Conservation (phyloP, 1,140 invertebrate genomes). For the Ceratina calcarata region DNA sequence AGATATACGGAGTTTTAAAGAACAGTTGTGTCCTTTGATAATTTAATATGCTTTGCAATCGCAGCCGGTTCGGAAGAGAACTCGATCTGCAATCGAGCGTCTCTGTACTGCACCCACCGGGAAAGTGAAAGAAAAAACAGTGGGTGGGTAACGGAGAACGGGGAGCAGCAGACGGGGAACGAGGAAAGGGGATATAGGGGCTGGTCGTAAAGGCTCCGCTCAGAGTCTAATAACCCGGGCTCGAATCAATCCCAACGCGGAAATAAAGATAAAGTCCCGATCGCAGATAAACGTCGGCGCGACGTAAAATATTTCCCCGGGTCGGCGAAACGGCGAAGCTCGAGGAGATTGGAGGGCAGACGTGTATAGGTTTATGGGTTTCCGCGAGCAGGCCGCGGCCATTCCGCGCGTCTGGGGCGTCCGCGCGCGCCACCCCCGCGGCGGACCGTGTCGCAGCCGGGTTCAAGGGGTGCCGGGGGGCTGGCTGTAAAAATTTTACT, state of each 20-base stretch:
- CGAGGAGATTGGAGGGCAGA: constrained; percentile 67
- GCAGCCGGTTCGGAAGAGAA: too few species aligned
- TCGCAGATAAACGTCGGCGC: constrained; percentile 62
- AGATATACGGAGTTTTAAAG: not conserved
- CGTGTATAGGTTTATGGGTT: constrained; percentile 75
- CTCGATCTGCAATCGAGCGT: too few species aligned
- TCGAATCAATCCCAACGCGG: constrained; percentile 49
- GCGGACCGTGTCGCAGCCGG: constrained; percentile 28
- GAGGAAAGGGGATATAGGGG: too few species aligned
- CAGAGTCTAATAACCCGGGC: constrained; percentile 40
- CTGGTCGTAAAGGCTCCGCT: constrained; percentile 32
- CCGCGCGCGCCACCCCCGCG: constrained; percentile 32
- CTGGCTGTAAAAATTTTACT: constrained; percentile 80
- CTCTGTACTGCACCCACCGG: too few species aligned
- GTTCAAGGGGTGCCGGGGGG: constrained; percentile 52
- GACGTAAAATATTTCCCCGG: constrained; percentile 56
- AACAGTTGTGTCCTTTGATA: not conserved
- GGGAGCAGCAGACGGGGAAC: not conserved
- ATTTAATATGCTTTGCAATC: too few species aligned
- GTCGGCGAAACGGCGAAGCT: constrained; percentile 38
- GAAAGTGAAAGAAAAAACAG: too few species aligned
- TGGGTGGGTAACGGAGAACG: too few species aligned
- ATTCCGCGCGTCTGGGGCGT: constrained; percentile 72
- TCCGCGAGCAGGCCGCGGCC: constrained; percentile 75
- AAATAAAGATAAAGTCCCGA: constrained; percentile 61